Base-by-base conservation (phyloP, 2,113 vertebrate species). In the Sula dactylatra region DNA sequence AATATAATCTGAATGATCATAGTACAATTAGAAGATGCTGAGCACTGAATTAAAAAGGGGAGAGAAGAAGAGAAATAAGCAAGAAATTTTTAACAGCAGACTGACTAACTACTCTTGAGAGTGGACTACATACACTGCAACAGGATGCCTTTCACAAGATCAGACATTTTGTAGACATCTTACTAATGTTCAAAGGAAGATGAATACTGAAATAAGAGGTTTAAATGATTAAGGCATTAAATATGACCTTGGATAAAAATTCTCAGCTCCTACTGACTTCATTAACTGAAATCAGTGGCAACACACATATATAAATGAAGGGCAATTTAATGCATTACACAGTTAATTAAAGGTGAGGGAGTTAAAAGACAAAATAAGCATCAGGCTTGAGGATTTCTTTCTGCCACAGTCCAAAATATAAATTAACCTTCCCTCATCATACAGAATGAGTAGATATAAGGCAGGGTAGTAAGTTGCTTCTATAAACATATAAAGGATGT, bases 211-310 rank as follows among this genome's bases (percentile, higher is more conserved):
- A 88, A 74, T 71, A 80, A 77, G 86, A 89, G 17, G 9, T 86
- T 94, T 91, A 94, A 91, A 77, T 83, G 27, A 50, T 38, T 92
- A 22, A 91, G 29, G 36, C 25, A 88, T 86, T 88, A 83, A 92
- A 88, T 80, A 88, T 3, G 11, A 83, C 49, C 72, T 62, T 78
- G 38, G 55, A 80, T 45, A 83, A 67, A 86, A 93, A 55, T 78
- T 83, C 16, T 78, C 50, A 78, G 34, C 52, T 80, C n/a, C 45
- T 69, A 62, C 79, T 65, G 58, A 81, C 59, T 70, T 80, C 20
- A 76, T 79, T 55, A 88, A 61, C 25, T 65, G 49, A 67, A 90
- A 92, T 42, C 62, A 80, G 45, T 73, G 45, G 38, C 13, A 84
- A 85, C 10, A 55, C 4, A 10, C 34, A 26, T 15, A 65, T 73